Base-by-base conservation (phyloP, 1,140 invertebrate species). In the Aphidius gifuensis region DNA sequence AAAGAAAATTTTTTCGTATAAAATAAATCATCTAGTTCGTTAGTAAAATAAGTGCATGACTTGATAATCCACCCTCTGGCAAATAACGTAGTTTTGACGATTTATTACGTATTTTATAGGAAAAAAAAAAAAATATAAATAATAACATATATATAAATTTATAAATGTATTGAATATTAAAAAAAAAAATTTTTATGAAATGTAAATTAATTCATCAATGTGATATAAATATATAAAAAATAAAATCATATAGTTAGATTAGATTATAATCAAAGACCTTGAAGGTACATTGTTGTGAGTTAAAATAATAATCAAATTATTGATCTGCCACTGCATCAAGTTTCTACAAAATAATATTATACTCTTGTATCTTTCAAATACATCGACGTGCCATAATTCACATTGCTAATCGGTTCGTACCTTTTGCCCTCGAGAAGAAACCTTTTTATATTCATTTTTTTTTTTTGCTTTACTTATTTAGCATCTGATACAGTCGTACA, bases 11-110 rank as follows among this genome's bases (percentile, higher is more conserved):
- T 53, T 61, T 59, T 67, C 62, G 61, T 61, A 47, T 50, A 54
- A 54, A 55, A 72, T 72, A 72, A 72, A 72, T 72, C 66, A 67
- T 50, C 49, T 67, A 62, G 64, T 71, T 72, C 70, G 71, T 72
- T 72, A 72, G 70, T 71, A 64, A 72, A 72, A 72, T 70, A 65
- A 70, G 64, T 63, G 64, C 46, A 56, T 48, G n/a, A 47, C 42
- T 51, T 51, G 55, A 56, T 47, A 53, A 63, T 57, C 39, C 43
- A 46, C 48, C 44, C 48, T 44, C 8, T n/a, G 38, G 40, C 53
- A 16, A 5, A n/a, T 55, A 21, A 50, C 21, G 21, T 16, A 23
- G 32, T 50, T 50, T 32, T 32, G n/a, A 50, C 9, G n/a, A 50
- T 50, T 50, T 50, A 50, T 50, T 21, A 23, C 16, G 4, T 32